A percentile compares a stretch with the other conserved stretches of the same genome.
These are phyloP conservation scores for Caracal caracal DNA, from an alignment of 2,113 vertebrate species.

Conservation along the genomic window DNA sequence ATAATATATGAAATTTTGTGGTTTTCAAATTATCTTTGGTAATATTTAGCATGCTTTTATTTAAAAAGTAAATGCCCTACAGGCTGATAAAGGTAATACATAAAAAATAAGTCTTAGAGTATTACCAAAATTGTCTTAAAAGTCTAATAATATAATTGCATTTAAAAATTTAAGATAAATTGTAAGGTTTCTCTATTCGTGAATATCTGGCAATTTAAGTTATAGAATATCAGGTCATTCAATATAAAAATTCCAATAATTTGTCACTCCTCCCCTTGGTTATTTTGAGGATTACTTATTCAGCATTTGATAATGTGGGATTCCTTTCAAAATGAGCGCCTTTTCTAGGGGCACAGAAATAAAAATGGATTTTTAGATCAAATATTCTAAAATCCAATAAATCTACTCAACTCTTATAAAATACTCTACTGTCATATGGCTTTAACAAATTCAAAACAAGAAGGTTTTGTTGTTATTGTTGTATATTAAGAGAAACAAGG, in stretches of 20 bases:
- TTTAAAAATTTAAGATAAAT: neutral
- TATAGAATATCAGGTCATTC: neutral
- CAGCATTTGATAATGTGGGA: neutral
- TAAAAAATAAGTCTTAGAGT: neutral
- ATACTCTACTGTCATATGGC: neutral
- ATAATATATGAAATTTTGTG: neutral
- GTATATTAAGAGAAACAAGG: conserved; percentile 14
- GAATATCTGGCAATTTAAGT: neutral
- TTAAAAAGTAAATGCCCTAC: neutral
- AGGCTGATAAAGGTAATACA: neutral
- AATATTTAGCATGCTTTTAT: neutral
- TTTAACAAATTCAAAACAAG: neutral
- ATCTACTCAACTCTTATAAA: conserved; percentile 3
- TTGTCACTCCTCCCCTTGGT: neutral
- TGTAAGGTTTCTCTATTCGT: neutral
- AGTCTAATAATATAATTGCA: neutral
- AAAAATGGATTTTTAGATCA: neutral
- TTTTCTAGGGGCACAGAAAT: neutral
- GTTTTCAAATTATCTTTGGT: neutral
- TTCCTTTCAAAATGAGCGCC: neutral
- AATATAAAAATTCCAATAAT: conserved; percentile 5
- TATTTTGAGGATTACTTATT: conserved; percentile 30
- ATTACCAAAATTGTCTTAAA: neutral
- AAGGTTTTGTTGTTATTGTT: neutral
- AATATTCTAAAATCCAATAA: neutral